Evolutionary conservation across 2,888 invertebrate genomes (phyloP).

Genomic region (Tromatobia lineatoria): DNA sequence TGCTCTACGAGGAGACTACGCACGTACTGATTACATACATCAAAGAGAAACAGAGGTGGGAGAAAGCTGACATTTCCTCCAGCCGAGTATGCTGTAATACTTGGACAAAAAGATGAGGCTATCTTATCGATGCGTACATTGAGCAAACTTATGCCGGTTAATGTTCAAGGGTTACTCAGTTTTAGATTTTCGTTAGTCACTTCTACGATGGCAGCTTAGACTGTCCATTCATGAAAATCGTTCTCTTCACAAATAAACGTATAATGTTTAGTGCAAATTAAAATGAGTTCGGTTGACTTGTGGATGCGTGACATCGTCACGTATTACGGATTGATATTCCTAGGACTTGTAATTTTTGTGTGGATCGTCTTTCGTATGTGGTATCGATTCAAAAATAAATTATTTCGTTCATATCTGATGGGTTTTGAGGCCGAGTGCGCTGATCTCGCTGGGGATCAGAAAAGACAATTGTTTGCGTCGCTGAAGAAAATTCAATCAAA

Average conservation of each 20-base stretch:
- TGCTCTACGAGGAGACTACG: background rate
- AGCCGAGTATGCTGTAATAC: background rate
- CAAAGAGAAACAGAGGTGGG: background rate
- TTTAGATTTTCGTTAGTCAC: slow-evolving; percentile 17
- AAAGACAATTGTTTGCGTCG: slow-evolving; percentile 75
- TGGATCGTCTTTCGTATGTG: slow-evolving; percentile 73
- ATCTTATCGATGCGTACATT: slow-evolving; percentile 57
- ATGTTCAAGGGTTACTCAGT: slow-evolving; percentile 9
- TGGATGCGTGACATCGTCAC: slow-evolving; percentile 79
- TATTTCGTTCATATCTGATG: slow-evolving; percentile 77
- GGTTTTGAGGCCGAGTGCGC: slow-evolving; percentile 81
- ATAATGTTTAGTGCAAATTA: slow-evolving; percentile 5
- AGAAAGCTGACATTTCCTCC: background rate
- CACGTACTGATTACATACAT: background rate
- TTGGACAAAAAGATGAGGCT: slow-evolving; percentile 25
- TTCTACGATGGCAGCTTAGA: background rate
- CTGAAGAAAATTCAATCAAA: slow-evolving; percentile 74
- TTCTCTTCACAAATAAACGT: background rate
- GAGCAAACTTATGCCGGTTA: slow-evolving; percentile 27
- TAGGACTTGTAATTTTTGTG: slow-evolving; percentile 65
- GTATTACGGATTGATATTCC: slow-evolving; percentile 73
- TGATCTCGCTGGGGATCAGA: slow-evolving; percentile 74
- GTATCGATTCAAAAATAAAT: slow-evolving; percentile 72
- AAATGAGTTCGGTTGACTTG: slow-evolving; percentile 78
- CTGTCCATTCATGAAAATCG: background rate